Conservation (phyloP, 2,888 invertebrate species). For the Rhingia rostrata region DNA sequence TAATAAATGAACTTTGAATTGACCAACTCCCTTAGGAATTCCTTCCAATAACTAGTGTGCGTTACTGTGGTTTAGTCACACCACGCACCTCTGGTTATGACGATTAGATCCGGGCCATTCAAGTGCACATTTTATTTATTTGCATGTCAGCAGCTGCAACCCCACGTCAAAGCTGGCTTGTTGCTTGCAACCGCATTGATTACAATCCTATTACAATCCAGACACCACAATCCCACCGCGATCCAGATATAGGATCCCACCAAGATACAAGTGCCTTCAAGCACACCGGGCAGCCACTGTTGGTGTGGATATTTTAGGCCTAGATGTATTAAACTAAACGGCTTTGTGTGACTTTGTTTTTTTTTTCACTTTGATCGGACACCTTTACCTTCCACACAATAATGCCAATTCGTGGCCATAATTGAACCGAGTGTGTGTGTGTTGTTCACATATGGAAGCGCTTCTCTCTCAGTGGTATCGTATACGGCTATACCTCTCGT, state of each 20-base stretch:
- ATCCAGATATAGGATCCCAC: constrained; percentile 21
- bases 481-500: constrained; percentile 7
- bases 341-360: constrained; percentile 39
- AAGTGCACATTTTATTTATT: background rate
- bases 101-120: too few relatives aligned
- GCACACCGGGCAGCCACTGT: constrained; percentile 2
- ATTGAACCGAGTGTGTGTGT: constrained; percentile 25
- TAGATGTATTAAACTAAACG: constrained; percentile 32
- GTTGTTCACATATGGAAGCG: constrained; percentile 58
- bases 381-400: constrained; percentile 52
- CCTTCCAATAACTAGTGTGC: too few relatives aligned
- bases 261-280: constrained; percentile 4
- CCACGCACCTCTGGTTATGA: too few relatives aligned
- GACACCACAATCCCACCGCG: constrained; percentile 22
- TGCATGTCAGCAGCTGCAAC: background rate
- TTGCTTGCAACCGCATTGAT: constrained; percentile 27
- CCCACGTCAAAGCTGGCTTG: constrained; percentile 2
- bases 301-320: constrained; percentile 38
- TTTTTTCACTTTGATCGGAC: constrained; percentile 45
- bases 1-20: too few relatives aligned
- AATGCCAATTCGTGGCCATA: constrained; percentile 28
- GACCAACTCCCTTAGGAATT: too few relatives aligned
- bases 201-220: constrained; percentile 16
- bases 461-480: constrained; percentile 34
- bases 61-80: too few relatives aligned